These are phyloP conservation scores for Thalassaphorura encarpata DNA, from an alignment of 1,140 invertebrate genomes.

Conservation along the genomic window DNA sequence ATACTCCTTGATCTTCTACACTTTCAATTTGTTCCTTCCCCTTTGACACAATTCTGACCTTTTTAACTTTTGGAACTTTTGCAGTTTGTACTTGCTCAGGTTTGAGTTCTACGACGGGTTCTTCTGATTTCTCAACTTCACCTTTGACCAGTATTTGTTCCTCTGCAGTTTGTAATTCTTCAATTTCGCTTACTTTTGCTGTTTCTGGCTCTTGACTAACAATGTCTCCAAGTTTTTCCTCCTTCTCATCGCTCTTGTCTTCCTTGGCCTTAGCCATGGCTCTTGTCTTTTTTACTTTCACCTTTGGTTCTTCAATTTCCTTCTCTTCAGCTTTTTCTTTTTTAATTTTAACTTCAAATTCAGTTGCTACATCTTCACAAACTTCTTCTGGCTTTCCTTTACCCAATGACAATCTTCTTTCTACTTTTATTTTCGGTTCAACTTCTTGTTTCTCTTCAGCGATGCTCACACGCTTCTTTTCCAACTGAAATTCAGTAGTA, in stretches of 20 bases:
- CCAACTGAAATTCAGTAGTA: background rate
- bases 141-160: background rate
- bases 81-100: background rate
- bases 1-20: too few relatives aligned
- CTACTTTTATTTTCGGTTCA: background rate
- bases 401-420: background rate
- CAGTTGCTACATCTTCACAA: background rate
- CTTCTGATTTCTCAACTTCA: background rate
- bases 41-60: too few relatives aligned
- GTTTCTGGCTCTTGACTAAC: background rate
- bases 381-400: background rate
- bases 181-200: background rate
- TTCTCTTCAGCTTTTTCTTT: constrained; percentile 7
- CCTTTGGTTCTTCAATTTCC: background rate
- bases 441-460: background rate
- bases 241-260: background rate
- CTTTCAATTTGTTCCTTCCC: too few relatives aligned
- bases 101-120: background rate
- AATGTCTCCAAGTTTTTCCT: background rate
- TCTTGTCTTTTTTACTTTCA: constrained; percentile 3
- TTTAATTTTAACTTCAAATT: background rate
- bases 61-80: background rate
- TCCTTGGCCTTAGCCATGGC: background rate
- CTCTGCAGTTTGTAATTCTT: constrained; percentile 2
- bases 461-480: background rate